These are phyloP conservation scores for Coronaproctus castanopsis DNA, from an alignment of 2,888 invertebrate genomes.

Conservation along the genomic window DNA sequence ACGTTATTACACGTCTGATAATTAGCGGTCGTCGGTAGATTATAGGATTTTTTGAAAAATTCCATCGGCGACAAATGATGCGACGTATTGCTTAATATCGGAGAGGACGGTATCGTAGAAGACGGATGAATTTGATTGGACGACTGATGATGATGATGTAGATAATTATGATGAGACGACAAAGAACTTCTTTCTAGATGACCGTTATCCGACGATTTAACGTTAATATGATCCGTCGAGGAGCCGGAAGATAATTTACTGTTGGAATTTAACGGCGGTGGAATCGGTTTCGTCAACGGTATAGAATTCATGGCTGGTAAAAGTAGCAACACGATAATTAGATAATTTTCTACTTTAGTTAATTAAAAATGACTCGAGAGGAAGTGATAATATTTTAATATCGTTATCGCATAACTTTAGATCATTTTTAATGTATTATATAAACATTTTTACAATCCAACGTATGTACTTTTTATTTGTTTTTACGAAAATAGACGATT, in stretches of 20 bases:
- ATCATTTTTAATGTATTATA: no score
- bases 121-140: slow-evolving; percentile 11
- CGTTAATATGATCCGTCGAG: slow-evolving; percentile 15
- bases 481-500: no score
- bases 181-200: slow-evolving; percentile 14
- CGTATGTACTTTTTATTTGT: no score
- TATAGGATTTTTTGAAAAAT: slow-evolving; percentile 17
- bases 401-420: no score
- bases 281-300: slow-evolving; percentile 17
- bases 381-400: no score
- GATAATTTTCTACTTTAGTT: no score
- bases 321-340: no score
- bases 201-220: slow-evolving; percentile 13
- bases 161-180: slow-evolving; percentile 15
- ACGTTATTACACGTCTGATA: slow-evolving; percentile 35
- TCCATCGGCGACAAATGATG: slow-evolving; percentile 16
- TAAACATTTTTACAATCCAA: no score
- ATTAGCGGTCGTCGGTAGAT: slow-evolving; percentile 2
- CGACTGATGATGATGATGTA: slow-evolving; percentile 4
- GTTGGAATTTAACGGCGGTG: slow-evolving; percentile 17
- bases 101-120: slow-evolving; percentile 18
- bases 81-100: slow-evolving; percentile 17
- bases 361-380: no score
- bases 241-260: slow-evolving; percentile 16
- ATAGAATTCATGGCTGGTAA: slow-evolving; percentile 15